phyloP scores from a whole-genome alignment of 2,888 invertebrate genomes.

The Dasysyrphus tricinctus region DNA sequence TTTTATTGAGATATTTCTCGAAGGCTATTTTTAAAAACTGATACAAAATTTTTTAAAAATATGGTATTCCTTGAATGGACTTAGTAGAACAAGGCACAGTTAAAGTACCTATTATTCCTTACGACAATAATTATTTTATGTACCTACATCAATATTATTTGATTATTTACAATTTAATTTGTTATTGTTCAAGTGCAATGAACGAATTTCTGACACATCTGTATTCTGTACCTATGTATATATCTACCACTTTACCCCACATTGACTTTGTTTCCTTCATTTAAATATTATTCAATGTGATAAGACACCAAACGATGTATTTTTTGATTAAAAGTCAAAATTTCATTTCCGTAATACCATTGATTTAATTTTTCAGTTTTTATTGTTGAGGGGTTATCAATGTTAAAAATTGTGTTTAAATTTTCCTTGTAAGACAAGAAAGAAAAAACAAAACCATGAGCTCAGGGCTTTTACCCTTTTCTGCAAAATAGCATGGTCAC shows the following conservation, averaged over 20 bases:
- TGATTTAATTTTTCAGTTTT: not conserved
- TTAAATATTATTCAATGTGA: conserved; percentile 31
- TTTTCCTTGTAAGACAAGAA: not conserved
- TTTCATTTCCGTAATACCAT: conserved; percentile 29
- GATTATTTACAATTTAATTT: not conserved
- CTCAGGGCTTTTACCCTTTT: conserved; percentile 13
- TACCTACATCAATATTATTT: conserved; percentile 2
- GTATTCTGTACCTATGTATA: not conserved
- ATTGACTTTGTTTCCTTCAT: not conserved
- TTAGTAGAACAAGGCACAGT: not conserved
- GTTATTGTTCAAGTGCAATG: not conserved
- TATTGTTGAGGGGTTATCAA: conserved; percentile 27
- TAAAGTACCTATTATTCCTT: not conserved
- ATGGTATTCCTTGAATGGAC: not conserved
- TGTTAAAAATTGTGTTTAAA: not conserved
- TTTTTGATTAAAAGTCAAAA: conserved; percentile 29
- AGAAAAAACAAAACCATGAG: not conserved
- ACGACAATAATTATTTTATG: not conserved
- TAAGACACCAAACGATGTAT: conserved; percentile 25
- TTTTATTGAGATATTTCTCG: too few species aligned
- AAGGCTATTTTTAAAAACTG: too few species aligned
- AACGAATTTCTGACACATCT: conserved; percentile 6
- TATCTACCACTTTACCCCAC: not conserved
- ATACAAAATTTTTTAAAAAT: too few species aligned
- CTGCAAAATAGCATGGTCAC: conserved; percentile 4